A percentile compares a stretch with the other conserved stretches of the same genome.
phyloP scores from a whole-genome alignment of 92 coral and sea anemone genomes.

The Nematostella vectensis region DNA sequence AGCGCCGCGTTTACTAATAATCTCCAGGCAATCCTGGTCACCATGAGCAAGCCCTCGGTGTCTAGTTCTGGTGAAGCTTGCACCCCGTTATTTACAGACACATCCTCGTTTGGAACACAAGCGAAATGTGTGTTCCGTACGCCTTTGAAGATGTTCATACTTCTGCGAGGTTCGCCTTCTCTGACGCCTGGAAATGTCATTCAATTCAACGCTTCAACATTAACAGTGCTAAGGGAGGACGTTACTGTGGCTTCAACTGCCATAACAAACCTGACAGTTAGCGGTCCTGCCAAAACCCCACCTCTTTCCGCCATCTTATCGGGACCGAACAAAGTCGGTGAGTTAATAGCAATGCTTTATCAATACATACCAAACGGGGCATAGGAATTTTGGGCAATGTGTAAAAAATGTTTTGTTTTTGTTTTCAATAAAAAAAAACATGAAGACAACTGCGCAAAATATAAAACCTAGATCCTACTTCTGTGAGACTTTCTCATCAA shows the following conservation, averaged over 20 bases:
- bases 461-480: too few species aligned
- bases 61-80: constrained; percentile 23
- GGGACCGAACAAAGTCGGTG: constrained; percentile 44
- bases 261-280: constrained; percentile 6
- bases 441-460: too few species aligned
- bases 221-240: constrained; percentile 17
- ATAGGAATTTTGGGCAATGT: too few species aligned
- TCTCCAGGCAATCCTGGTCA: constrained; percentile 36
- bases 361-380: too few species aligned
- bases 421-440: too few species aligned
- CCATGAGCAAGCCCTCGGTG: constrained; percentile 18
- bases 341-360: too few species aligned
- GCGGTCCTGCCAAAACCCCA: constrained; percentile 17
- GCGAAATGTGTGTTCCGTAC: constrained; percentile 33
- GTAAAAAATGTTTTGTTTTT: too few species aligned
- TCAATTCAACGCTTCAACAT: constrained; percentile 19
- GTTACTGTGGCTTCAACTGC: constrained; percentile 36
- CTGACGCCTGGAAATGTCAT: constrained; percentile 18
- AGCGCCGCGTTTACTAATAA: constrained; percentile 19
- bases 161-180: constrained; percentile 34
- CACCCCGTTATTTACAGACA: constrained; percentile 19
- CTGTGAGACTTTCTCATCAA: too few species aligned
- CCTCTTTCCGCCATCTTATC: constrained; percentile 31
- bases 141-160: constrained; percentile 15
- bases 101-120: constrained; percentile 27